Base-by-base conservation (phyloP, 2,888 invertebrate species). In the Pandemis cinnamomeana region DNA sequence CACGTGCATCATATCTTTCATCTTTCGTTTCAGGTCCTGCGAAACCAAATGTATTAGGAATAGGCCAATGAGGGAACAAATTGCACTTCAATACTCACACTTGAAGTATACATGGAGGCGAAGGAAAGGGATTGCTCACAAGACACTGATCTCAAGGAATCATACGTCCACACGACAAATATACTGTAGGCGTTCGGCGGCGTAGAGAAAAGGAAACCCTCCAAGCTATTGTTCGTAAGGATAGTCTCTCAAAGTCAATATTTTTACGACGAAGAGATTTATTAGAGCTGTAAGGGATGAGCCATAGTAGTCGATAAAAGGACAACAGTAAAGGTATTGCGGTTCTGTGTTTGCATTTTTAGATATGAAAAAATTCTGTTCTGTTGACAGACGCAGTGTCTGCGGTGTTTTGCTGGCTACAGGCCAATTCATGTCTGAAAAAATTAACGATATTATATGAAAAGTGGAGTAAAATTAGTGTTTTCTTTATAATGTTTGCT, bases 111-210 rank as follows among this genome's bases (percentile, higher is more conserved):
- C 77, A 78, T 73, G 79, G 76, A 78, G 78, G 77, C 78, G 71
- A 68, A 82, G 20, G 66, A 46, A 68, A 70, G 68, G 81, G 80
- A 81, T 86, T 87, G 90, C 91, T 91, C 91, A 92, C 80, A 82
- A 80, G 80, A 82, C 72, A 83, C 83, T 84, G 85, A 85, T 88
- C 87, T 87, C 87, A 85, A 84, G 81, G 79, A 79, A 80, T 72
- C 76, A 80, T 84, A 89, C 93, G 93, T 93, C 93, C 93, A 87
- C 86, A 85, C 81, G 86, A 89, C 87, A 88, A 85, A 85, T 86
- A 87, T 85, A 85, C 80, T 60, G 68, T 72, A 77, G 67, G 63
- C 71, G 76, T 73, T 72, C 72, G 69, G 71, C 72, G 60, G 71
- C 75, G 74, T 80, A 80, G 78, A 72, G 78, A 78, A 78, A 85